These are phyloP conservation scores for Ptycholaimellus sp. DNA, from an alignment of 2,888 invertebrate species.

Conservation along the genomic window DNA sequence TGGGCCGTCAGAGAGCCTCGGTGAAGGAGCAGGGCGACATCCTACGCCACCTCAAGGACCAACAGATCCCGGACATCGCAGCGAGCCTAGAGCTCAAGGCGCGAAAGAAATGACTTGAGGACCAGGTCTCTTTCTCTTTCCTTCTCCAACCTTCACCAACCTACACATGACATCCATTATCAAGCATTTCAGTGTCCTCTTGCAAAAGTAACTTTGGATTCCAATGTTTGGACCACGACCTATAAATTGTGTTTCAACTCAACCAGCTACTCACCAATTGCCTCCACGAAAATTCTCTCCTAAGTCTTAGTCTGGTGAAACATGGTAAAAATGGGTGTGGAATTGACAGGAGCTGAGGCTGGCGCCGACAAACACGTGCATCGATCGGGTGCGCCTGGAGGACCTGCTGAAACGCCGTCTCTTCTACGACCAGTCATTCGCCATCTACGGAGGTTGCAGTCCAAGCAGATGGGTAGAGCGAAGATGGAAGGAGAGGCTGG, in stretches of 20 bases:
- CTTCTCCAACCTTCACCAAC: too few species aligned
- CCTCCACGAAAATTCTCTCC: too few species aligned
- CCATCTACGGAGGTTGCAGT: slow-evolving; percentile 69
- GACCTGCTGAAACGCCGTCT: slow-evolving; percentile 84
- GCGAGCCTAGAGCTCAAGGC: slow-evolving; percentile 76
- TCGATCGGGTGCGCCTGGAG: slow-evolving; percentile 81
- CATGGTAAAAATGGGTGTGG: too few species aligned
- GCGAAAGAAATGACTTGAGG: slow-evolving; percentile 68
- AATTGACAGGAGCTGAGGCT: slow-evolving; percentile 59
- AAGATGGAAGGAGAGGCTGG: neutral
- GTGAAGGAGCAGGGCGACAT: slow-evolving; percentile 88
- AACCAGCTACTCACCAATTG: too few species aligned
- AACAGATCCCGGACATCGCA: too few species aligned
- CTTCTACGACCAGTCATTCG: slow-evolving; percentile 93
- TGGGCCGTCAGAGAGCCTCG: slow-evolving; percentile 57
- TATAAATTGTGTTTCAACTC: too few species aligned
- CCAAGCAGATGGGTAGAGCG: neutral
- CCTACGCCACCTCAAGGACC: slow-evolving; percentile 59
- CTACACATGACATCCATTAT: too few species aligned
- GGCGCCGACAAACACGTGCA: slow-evolving; percentile 35
- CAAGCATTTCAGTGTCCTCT: too few species aligned
- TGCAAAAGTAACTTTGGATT: too few species aligned
- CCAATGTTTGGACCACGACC: too few species aligned
- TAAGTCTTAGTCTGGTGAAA: too few species aligned
- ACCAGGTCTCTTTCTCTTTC: too few species aligned